Conservation (phyloP, 2,888 invertebrate species). For the Alloscopus bannaensis region DNA sequence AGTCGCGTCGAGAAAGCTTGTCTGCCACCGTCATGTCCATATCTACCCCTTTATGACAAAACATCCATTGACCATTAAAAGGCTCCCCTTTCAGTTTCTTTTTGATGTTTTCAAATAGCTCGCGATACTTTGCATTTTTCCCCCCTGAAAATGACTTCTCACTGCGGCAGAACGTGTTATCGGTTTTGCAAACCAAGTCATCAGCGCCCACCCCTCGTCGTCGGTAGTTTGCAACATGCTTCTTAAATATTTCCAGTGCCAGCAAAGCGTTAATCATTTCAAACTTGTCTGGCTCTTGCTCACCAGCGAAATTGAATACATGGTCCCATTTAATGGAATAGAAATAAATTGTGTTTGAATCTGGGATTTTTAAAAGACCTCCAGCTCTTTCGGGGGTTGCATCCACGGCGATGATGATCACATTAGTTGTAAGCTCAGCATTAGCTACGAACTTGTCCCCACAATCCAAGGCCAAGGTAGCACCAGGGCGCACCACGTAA, state of each 20-base stretch:
- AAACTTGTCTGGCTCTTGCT: slow-evolving; percentile 11
- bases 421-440: too few relatives aligned
- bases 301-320: background rate
- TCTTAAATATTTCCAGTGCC: slow-evolving; percentile 20
- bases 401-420: slow-evolving; percentile 28
- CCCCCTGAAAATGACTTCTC: background rate
- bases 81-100: background rate
- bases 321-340: slow-evolving; percentile 23
- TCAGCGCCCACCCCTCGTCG: too few relatives aligned
- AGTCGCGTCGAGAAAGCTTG: background rate
- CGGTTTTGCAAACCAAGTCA: too few relatives aligned
- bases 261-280: slow-evolving; percentile 22
- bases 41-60: background rate
- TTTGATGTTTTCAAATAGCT: background rate
- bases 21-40: slow-evolving; percentile 4
- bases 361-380: slow-evolving; percentile 6
- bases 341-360: background rate
- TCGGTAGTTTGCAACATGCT: background rate
- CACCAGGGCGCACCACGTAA: too few relatives aligned
- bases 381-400: slow-evolving; percentile 12
- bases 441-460: too few relatives aligned
- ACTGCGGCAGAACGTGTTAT: background rate
- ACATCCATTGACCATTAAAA: background rate
- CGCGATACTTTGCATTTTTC: background rate
- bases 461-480: too few relatives aligned